Conservation (phyloP, 2,113 vertebrate genomes). For the Neopipo cinnamomea region DNA sequence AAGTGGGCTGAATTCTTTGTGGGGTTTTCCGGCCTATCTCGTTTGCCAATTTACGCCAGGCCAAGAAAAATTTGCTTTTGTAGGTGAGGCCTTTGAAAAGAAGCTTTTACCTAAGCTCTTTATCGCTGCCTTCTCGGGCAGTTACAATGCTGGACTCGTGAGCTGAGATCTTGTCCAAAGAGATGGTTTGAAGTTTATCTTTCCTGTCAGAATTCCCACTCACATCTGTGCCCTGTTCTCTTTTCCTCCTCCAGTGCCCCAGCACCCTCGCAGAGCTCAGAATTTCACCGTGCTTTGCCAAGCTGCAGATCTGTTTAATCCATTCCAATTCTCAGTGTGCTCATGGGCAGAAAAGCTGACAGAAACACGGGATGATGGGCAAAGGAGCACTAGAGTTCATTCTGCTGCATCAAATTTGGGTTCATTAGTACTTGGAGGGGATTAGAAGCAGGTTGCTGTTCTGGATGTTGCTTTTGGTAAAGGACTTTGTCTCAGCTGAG, state of each 20-base stretch:
- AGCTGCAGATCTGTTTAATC: constrained; percentile 42
- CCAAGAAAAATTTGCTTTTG: not conserved
- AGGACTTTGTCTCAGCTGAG: constrained; percentile 39
- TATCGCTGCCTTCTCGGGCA: not conserved
- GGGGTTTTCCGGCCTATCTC: not conserved
- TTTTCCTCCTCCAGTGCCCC: not conserved
- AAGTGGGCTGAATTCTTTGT: not conserved
- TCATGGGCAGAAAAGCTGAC: constrained; percentile 43
- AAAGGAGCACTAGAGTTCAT: constrained; percentile 26
- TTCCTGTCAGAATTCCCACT: constrained; percentile 13
- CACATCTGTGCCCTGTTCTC: not conserved
- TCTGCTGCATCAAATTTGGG: constrained; percentile 36
- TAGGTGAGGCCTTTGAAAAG: not conserved
- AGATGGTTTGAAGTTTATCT: not conserved
- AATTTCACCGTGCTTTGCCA: not conserved
- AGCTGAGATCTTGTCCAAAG: not conserved
- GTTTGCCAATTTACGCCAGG: not conserved
- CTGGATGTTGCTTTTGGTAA: constrained; percentile 30
- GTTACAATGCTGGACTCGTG: not conserved
- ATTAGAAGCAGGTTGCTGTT: constrained; percentile 53
- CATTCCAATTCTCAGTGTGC: not conserved
- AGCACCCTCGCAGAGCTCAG: constrained; percentile 4
- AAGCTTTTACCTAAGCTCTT: not conserved
- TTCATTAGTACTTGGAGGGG: constrained; percentile 45
- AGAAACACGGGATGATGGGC: constrained; percentile 5